These are phyloP conservation scores for Polymixis lichenea DNA, from an alignment of 2,888 invertebrate species.

Conservation along the genomic window DNA sequence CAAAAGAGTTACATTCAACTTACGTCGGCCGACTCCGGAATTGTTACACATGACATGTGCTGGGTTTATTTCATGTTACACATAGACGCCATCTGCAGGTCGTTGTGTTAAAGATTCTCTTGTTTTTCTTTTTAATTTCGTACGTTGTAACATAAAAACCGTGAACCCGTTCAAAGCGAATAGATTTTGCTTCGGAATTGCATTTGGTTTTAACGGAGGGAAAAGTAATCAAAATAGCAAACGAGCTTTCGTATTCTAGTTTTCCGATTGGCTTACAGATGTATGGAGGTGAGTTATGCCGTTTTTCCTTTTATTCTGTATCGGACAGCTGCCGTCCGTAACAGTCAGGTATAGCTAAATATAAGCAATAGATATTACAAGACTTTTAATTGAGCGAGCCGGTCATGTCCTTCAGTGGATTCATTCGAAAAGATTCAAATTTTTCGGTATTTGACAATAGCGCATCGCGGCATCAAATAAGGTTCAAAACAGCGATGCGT, in stretches of 20 bases:
- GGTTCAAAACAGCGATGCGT: no score
- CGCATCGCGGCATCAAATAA: no score
- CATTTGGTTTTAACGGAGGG: slow-evolving; percentile 21
- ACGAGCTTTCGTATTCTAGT: slow-evolving; percentile 15
- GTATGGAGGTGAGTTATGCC: background rate
- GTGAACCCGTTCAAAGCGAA: slow-evolving; percentile 8
- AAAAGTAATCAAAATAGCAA: slow-evolving; percentile 46
- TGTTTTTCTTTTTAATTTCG: slow-evolving; percentile 27
- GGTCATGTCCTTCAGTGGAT: background rate
- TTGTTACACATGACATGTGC: slow-evolving; percentile 52
- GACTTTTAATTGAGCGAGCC: no score
- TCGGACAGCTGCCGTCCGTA: background rate
- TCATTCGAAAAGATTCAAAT: background rate
- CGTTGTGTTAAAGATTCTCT: slow-evolving; percentile 21
- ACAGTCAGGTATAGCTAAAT: background rate
- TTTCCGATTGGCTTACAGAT: slow-evolving; percentile 22
- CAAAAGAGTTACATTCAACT: slow-evolving; percentile 71
- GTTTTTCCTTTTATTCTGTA: slow-evolving; percentile 3
- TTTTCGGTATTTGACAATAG: no score
- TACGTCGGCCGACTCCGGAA: slow-evolving; percentile 50
- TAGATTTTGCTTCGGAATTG: slow-evolving; percentile 25
- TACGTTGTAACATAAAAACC: slow-evolving; percentile 12
- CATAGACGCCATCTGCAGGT: slow-evolving; percentile 27
- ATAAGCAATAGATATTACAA: background rate
- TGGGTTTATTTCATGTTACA: slow-evolving; percentile 15